Conservation (phyloP, 2,113 vertebrate genomes). For the Delphinapterus leucas region DNA sequence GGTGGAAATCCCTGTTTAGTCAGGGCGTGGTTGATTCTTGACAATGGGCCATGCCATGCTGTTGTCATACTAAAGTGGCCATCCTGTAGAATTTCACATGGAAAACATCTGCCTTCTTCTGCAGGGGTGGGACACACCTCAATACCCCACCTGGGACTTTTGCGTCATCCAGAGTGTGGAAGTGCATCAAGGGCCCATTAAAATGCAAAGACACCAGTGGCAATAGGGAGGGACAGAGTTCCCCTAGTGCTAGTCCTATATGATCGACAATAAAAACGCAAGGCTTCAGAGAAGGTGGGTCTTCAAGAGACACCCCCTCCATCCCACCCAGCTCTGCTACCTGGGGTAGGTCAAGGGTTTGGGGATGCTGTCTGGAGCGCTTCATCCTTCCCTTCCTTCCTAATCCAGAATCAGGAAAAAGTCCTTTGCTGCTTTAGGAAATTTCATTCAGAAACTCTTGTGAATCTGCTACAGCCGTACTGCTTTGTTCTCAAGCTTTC, state of each 20-base stretch:
- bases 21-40: neutral
- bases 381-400: fast-evolving
- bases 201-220: neutral
- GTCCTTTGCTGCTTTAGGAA: fast-evolving
- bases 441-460: neutral
- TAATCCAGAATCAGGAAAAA: too few species aligned
- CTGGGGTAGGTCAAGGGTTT: fast-evolving
- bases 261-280: neutral
- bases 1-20: neutral
- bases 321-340: fast-evolving
- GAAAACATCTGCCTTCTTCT: neutral
- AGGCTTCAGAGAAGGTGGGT: neutral
- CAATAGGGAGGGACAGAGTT: neutral
- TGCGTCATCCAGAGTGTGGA: fast-evolving
- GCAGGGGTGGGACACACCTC: fast-evolving
- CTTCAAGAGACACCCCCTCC: neutral
- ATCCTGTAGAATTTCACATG: fast-evolving
- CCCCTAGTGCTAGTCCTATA: fast-evolving
- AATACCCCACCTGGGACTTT: fast-evolving
- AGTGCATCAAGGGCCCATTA: neutral
- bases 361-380: neutral
- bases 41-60: fast-evolving
- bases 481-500: too few species aligned
- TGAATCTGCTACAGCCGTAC: neutral
- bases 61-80: too few species aligned